Conservation (phyloP, 1,140 invertebrate genomes). For the Xylocopa sonorina region DNA sequence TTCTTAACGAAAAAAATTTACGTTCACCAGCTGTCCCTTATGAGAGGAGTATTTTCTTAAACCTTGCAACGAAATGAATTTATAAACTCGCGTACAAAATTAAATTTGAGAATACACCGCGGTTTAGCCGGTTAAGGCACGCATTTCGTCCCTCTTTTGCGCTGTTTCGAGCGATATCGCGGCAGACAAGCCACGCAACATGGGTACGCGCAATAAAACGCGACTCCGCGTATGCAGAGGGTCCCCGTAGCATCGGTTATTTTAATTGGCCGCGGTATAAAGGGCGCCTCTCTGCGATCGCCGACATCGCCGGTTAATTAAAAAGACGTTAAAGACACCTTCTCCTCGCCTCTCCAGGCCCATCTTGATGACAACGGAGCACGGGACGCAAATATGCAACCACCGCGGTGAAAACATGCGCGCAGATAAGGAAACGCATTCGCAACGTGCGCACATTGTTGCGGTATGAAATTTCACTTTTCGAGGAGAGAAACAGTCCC, state of each 20-base stretch:
- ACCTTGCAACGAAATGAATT: no score
- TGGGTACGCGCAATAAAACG: not conserved
- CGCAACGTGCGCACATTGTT: not conserved
- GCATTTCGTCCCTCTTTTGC: not conserved
- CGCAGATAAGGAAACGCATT: not conserved
- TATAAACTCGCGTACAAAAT: no score
- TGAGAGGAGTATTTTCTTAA: no score
- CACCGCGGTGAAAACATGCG: not conserved
- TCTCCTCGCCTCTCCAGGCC: not conserved
- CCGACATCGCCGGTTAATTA: conserved; percentile 46
- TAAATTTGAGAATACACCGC: no score
- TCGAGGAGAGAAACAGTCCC: not conserved
- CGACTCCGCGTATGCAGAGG: not conserved
- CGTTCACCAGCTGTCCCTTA: no score
- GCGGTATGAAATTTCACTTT: not conserved
- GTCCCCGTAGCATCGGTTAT: conserved; percentile 33
- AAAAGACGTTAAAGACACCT: conserved; percentile 51
- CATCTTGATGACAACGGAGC: not conserved
- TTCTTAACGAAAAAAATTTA: no score
- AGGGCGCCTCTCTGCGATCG: conserved; percentile 33
- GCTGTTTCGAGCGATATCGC: not conserved
- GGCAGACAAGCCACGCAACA: not conserved
- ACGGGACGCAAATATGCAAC: not conserved
- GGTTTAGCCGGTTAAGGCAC: not conserved
- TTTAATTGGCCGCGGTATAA: conserved; percentile 51